Evolutionary conservation across 2,888 invertebrate species (phyloP), one percentile per base, ranked within the genome.

Genomic region (Drosophila atroscutellata): DNA sequence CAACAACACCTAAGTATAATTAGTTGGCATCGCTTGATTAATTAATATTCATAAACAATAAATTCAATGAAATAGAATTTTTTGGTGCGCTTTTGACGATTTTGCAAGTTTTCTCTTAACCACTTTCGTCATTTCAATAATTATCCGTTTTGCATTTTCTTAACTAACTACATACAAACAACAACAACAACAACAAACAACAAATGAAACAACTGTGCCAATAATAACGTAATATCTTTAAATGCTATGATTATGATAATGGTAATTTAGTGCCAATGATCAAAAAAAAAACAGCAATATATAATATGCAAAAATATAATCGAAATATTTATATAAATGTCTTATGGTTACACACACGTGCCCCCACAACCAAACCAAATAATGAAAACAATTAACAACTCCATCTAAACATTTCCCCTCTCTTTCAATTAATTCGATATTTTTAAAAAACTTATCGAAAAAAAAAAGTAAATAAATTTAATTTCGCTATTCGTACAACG

Each of bases 301-400:
- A 60, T 62, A 54, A 55, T 71, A 72, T 54, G 60, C 76, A 79
- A 64, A 79, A 64, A 59, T 73, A 61, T 68, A 73, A 75, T 65
- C 74, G 68, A 77, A 68, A 70, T 77, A 79, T 63, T 64, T 77
- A 74, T 70, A 82, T 78, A 74, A 91, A 93, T 93, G 93, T 93
- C 93, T 91, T 91, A 91, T 93, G 93, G 93, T 93, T 93, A 92
- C 92, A 93, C 93, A 93, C 93, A 87, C 80, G 77, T 80, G 84
- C 71, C 75, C 80, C 77, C 72, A 77, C 72, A 78, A 68, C 58
- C 50, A 68, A 68, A 58, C 28, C 47, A 39, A 50, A 50, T 28
- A 56, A 30, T 15, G 32, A 52, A 45, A 62, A 30, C 71, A 60
- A 45, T 20, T 42, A 73, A 71, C 42, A 36, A 60, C 20, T 39